Conservation (phyloP, 2,113 vertebrate genomes). For the Mobula hypostoma region DNA sequence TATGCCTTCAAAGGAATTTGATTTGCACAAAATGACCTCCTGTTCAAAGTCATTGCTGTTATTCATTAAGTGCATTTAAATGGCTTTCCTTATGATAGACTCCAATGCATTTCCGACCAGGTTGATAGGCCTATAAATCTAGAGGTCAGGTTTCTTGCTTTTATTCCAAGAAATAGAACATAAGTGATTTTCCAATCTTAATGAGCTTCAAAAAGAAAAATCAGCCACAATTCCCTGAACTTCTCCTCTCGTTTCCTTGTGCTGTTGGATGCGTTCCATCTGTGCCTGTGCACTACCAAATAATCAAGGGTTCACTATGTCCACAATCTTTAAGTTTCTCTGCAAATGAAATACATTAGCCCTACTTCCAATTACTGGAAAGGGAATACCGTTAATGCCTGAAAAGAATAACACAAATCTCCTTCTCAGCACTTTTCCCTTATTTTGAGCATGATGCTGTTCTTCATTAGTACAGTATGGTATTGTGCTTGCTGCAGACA, state of each 20-base stretch:
- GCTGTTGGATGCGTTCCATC: slow-evolving; percentile 21
- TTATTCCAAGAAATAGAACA: not conserved
- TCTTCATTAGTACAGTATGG: not conserved
- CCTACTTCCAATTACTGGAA: not conserved
- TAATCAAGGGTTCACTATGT: slow-evolving; percentile 17
- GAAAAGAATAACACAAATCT: not conserved
- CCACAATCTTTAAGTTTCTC: not conserved
- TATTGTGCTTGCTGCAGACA: not conserved
- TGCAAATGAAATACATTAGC: not conserved
- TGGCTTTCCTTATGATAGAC: not conserved
- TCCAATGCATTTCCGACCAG: not conserved
- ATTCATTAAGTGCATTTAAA: not conserved
- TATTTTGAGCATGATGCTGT: not conserved
- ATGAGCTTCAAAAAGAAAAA: slow-evolving; percentile 20
- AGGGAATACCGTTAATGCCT: not conserved
- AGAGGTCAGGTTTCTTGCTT: not conserved
- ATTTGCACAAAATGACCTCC: not conserved
- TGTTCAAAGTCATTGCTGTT: not conserved
- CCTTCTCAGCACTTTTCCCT: not conserved
- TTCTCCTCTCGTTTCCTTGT: slow-evolving; percentile 10
- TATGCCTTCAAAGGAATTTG: not conserved
- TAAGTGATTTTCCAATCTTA: slow-evolving; percentile 16
- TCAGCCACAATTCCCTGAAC: not conserved
- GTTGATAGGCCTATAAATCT: not conserved
- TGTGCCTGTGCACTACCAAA: not conserved